These are phyloP conservation scores for Accipiter virgatus DNA, from an alignment of 2,113 vertebrate genomes.

Conservation along the genomic window DNA sequence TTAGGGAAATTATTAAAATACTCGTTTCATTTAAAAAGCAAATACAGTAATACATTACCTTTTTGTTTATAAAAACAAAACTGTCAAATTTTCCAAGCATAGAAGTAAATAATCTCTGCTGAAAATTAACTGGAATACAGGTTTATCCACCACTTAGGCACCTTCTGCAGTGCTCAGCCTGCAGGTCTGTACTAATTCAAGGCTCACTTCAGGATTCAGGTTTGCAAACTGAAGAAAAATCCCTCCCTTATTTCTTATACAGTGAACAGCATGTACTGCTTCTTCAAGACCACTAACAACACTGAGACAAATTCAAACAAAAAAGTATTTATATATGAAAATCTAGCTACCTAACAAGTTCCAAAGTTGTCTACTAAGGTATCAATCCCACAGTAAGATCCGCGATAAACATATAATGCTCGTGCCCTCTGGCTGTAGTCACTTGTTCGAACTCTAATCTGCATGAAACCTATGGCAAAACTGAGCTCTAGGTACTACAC, in stretches of 20 bases:
- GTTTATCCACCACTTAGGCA: background rate
- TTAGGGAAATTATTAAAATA: slow-evolving; percentile 1
- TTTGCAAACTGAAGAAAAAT: background rate
- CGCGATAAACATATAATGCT: background rate
- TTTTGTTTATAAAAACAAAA: background rate
- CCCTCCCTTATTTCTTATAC: background rate
- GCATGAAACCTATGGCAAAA: background rate
- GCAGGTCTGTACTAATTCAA: background rate
- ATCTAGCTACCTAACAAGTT: slow-evolving; percentile 1
- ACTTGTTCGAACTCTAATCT: background rate
- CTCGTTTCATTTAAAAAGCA: background rate
- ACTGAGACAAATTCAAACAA: background rate
- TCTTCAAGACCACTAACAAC: background rate
- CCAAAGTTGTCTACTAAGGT: background rate
- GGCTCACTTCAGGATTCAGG: background rate
- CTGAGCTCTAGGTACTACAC: background rate
- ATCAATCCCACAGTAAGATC: background rate
- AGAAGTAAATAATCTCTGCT: background rate
- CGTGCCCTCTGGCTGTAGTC: background rate
- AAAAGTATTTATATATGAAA: background rate
- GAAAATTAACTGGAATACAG: background rate
- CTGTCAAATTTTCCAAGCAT: background rate
- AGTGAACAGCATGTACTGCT: background rate
- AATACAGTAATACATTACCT: background rate
- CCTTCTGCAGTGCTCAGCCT: background rate